phyloP scores from a whole-genome alignment of 2,888 invertebrate species.

The Catotricha subobsoleta region DNA sequence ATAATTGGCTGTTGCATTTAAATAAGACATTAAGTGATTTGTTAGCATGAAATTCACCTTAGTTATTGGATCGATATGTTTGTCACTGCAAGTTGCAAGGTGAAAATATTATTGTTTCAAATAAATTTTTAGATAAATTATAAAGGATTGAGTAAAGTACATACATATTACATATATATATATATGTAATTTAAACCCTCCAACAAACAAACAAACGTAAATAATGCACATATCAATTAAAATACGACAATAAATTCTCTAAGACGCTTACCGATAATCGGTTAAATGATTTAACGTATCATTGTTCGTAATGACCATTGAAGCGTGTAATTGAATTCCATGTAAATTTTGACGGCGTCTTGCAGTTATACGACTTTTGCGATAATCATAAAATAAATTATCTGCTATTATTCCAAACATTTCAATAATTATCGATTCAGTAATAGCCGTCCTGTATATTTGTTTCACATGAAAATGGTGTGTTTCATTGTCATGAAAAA shows the following conservation, averaged over 20 bases:
- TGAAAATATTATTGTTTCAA: too few species aligned
- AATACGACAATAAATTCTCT: neutral
- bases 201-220: neutral
- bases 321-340: conserved; percentile 32
- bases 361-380: conserved; percentile 1
- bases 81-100: too few species aligned
- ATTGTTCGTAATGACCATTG: conserved; percentile 40
- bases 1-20: conserved; percentile 38
- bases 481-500: conserved; percentile 7
- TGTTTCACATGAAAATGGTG: neutral
- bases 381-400: conserved; percentile 9
- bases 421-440: conserved; percentile 11
- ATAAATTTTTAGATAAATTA: conserved; percentile 14
- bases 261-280: conserved; percentile 38
- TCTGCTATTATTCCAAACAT: conserved; percentile 12
- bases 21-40: conserved; percentile 36
- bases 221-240: neutral
- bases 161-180: too few species aligned
- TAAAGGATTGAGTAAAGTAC: neutral
- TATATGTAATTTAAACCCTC: neutral
- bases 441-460: conserved; percentile 13
- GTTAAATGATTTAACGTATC: conserved; percentile 39
- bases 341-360: conserved; percentile 31
- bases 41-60: conserved; percentile 44
- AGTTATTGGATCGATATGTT: too few species aligned